phyloP scores from a whole-genome alignment of 2,888 invertebrate species.

The Panopea generosa region DNA sequence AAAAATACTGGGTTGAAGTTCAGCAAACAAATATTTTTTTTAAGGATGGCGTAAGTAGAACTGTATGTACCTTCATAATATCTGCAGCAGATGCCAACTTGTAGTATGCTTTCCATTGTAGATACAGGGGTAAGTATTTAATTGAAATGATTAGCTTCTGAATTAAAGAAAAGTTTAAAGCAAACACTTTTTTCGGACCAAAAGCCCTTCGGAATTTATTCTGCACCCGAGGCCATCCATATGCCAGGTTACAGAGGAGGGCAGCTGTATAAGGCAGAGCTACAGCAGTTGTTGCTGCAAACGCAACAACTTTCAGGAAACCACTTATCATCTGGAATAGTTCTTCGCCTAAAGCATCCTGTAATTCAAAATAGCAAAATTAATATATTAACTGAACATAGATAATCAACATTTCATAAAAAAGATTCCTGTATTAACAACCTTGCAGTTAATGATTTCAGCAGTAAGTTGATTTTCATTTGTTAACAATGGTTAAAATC shows the following conservation, averaged over 20 bases:
- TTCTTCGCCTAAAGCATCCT: too few species aligned
- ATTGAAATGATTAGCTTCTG: constrained; percentile 69
- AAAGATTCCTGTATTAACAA: too few species aligned
- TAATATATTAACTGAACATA: too few species aligned
- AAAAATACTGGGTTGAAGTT: too few species aligned
- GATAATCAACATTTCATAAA: too few species aligned
- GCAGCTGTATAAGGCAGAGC: constrained; percentile 82
- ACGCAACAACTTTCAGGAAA: constrained; percentile 30
- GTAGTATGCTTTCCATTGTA: constrained; percentile 79
- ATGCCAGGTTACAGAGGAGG: constrained; percentile 78
- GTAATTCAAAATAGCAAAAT: too few species aligned
- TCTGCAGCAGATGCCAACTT: constrained; percentile 62
- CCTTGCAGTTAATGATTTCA: too few species aligned
- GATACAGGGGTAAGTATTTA: constrained; percentile 71
- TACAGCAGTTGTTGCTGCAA: constrained; percentile 74
- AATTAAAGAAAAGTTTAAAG: constrained; percentile 77
- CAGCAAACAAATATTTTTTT: too few species aligned
- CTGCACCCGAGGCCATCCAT: constrained; percentile 78
- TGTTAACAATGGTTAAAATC: too few species aligned
- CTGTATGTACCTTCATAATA: constrained; percentile 79
- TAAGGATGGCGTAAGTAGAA: too few species aligned
- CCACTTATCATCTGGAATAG: constrained; percentile 38
- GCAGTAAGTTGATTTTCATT: too few species aligned
- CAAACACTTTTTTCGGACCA: constrained; percentile 79
- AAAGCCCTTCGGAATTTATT: constrained; percentile 77